Evolutionary conservation across 1,140 invertebrate genomes (phyloP).

Genomic region (Stenopsyche tienmushanensis): DNA sequence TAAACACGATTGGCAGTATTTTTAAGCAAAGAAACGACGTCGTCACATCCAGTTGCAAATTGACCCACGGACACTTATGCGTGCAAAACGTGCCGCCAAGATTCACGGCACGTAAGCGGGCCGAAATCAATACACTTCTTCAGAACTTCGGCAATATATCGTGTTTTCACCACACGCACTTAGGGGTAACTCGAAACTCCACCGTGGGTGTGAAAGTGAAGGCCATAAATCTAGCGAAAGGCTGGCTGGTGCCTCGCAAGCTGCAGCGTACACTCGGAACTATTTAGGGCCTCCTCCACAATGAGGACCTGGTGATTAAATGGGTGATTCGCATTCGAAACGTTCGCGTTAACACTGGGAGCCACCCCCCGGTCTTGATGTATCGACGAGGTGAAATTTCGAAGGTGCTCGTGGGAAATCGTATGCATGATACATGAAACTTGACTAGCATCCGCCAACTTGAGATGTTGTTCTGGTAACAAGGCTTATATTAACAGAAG

Average conservation of each 20-base stretch:
- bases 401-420: too few species aligned
- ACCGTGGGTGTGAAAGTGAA: slow-evolving; percentile 4
- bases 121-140: slow-evolving; percentile 24
- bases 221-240: slow-evolving; percentile 13
- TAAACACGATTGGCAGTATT: too few species aligned
- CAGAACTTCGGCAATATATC: slow-evolving; percentile 23
- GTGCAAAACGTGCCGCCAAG: neutral
- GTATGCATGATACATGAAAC: too few species aligned
- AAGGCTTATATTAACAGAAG: too few species aligned
- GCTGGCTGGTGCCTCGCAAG: too few species aligned
- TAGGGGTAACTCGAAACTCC: slow-evolving; percentile 4
- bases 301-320: slow-evolving; percentile 16
- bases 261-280: neutral
- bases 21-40: neutral
- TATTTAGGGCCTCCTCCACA: neutral
- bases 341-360: neutral
- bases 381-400: slow-evolving; percentile 9
- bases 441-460: too few species aligned
- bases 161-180: slow-evolving; percentile 19
- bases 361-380: slow-evolving; percentile 1
- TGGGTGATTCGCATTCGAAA: slow-evolving; percentile 17
- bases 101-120: slow-evolving; percentile 5
- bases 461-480: too few species aligned
- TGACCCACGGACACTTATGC: neutral
- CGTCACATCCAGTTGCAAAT: neutral